Percentiles rank a stretch among this genome's conserved stretches.
These are phyloP conservation scores for Myoxocephalus aenaeus DNA, from an alignment of 2,797 vertebrate genomes.

Conservation along the genomic window DNA sequence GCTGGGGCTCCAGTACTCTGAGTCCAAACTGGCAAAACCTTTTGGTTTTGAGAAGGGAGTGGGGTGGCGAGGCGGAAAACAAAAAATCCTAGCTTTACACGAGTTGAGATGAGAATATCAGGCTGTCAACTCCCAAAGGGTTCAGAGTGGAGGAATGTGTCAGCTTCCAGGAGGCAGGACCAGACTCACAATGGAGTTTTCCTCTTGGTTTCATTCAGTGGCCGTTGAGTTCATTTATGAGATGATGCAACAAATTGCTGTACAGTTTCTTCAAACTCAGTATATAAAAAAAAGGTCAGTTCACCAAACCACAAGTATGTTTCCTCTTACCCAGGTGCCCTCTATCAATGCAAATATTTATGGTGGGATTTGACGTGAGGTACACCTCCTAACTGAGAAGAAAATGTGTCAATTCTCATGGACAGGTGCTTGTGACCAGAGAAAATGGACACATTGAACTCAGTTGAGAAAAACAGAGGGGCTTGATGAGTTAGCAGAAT, in stretches of 20 bases:
- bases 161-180: conserved; percentile 44
- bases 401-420: background rate
- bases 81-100: conserved; percentile 58
- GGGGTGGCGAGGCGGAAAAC: conserved; percentile 26
- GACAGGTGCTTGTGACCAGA: background rate
- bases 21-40: conserved; percentile 63
- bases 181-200: conserved; percentile 42
- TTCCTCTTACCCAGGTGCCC: background rate
- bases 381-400: background rate
- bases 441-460: background rate
- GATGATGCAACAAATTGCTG: conserved; percentile 49
- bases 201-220: conserved; percentile 63
- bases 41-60: conserved; percentile 26
- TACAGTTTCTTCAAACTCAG: conserved; percentile 19
- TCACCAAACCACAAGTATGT: background rate
- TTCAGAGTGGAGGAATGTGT: conserved; percentile 50
- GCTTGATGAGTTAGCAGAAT: background rate
- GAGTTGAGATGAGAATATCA: conserved; percentile 67
- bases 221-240: conserved; percentile 46
- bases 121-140: conserved; percentile 44
- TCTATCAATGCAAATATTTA: background rate
- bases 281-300: conserved; percentile 18
- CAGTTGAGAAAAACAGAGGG: background rate
- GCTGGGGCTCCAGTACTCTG: conserved; percentile 3
- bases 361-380: background rate